These are phyloP conservation scores for Acinonyx jubatus DNA, from an alignment of 2,113 vertebrate genomes.

Conservation along the genomic window DNA sequence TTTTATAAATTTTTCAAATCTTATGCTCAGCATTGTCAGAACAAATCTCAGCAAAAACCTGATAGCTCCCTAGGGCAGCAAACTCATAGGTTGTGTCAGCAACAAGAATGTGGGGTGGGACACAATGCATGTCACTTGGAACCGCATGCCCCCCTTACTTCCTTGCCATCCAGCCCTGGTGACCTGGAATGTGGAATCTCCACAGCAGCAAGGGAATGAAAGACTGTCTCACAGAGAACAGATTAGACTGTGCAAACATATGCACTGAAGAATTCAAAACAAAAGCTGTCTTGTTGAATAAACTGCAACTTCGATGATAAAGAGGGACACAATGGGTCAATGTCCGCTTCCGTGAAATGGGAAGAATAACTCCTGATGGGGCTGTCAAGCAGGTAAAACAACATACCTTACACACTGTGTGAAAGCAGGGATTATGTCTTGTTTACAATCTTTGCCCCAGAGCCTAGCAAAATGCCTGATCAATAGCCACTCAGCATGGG, in stretches of 20 bases:
- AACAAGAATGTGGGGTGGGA: not conserved
- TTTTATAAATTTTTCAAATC: conserved; percentile 42
- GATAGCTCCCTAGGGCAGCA: not conserved
- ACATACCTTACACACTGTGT: not conserved
- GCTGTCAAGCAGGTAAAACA: not conserved
- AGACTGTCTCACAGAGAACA: not conserved
- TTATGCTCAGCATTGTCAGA: not conserved
- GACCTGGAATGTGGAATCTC: not conserved
- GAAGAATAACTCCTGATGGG: not conserved
- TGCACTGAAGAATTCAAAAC: not conserved
- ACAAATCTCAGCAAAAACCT: conserved; percentile 22
- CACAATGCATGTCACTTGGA: not conserved
- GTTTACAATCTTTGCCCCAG: not conserved
- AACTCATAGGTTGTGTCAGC: not conserved
- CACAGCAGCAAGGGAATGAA: not conserved
- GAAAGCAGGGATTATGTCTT: not conserved
- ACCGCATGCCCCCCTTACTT: not conserved
- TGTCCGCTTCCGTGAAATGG: not conserved
- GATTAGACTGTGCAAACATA: not conserved
- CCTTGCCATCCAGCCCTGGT: not conserved
- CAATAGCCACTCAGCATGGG: not conserved
- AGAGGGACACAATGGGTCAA: not conserved
- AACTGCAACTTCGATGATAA: not conserved
- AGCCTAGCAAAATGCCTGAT: not conserved
- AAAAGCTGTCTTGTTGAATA: not conserved